These are phyloP conservation scores for Puffinus mauretanicus DNA, from an alignment of 2,113 vertebrate species.

Conservation along the genomic window DNA sequence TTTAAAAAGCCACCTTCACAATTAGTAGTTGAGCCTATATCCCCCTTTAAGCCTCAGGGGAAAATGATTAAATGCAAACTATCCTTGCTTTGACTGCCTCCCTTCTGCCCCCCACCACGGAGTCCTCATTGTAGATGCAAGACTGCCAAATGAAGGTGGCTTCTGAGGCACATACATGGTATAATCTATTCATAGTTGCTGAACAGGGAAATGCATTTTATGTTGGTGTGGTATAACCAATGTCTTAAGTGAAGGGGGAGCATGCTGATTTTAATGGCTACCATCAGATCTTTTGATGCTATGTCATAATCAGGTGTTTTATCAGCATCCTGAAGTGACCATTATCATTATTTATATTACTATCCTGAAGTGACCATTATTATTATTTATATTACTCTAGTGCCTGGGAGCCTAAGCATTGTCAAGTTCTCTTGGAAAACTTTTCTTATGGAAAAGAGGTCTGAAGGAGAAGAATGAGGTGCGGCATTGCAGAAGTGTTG, in stretches of 20 bases:
- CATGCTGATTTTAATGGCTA: background rate
- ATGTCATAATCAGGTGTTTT: background rate
- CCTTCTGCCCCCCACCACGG: background rate
- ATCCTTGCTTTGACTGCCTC: background rate
- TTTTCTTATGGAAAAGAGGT: background rate
- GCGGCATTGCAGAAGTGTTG: background rate
- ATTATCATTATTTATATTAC: background rate
- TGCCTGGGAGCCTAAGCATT: background rate
- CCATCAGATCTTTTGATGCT: background rate
- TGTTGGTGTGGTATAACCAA: background rate
- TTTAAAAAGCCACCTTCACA: constrained; percentile 9
- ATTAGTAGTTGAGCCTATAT: background rate
- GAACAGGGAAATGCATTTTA: background rate
- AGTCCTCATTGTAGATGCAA: background rate
- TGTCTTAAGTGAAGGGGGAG: background rate
- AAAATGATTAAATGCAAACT: constrained; percentile 5
- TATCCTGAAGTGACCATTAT: no score
- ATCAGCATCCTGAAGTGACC: background rate
- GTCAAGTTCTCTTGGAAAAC: background rate
- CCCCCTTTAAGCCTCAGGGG: background rate
- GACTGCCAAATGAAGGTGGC: background rate
- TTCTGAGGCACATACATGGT: background rate
- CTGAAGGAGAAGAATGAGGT: background rate
- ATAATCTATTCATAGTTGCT: background rate
- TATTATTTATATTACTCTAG: background rate